These are phyloP conservation scores for Drosophila melanosoma DNA, from an alignment of 2,888 invertebrate species.

Conservation along the genomic window DNA sequence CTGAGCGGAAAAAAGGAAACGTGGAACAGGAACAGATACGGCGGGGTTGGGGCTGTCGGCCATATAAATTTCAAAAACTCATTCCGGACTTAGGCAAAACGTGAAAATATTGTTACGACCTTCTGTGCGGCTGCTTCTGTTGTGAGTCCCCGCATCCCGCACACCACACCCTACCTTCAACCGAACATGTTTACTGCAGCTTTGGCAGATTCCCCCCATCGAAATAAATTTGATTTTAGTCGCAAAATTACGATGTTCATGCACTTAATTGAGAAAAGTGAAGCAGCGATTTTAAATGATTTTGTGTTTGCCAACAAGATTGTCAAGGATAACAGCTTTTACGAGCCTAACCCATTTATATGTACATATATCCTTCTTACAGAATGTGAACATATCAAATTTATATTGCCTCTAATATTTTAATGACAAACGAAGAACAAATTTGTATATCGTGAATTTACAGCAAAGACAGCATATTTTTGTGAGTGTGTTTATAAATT, in stretches of 20 bases:
- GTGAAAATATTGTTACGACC: slow-evolving; percentile 83
- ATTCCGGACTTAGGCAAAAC: slow-evolving; percentile 81
- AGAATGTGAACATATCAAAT: background rate
- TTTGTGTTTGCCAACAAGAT: slow-evolving; percentile 49
- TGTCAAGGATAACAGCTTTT: background rate
- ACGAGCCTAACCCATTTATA: slow-evolving; percentile 7
- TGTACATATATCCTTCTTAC: background rate
- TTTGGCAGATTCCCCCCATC: slow-evolving; percentile 49
- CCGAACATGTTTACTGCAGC: slow-evolving; percentile 16
- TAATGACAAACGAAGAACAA: background rate
- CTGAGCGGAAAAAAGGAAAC: slow-evolving; percentile 14
- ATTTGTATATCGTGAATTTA: background rate
- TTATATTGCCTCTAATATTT: background rate
- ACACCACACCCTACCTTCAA: background rate
- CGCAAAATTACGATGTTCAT: slow-evolving; percentile 69
- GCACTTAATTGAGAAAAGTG: slow-evolving; percentile 74
- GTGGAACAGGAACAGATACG: slow-evolving; percentile 21
- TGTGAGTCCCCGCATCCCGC: background rate
- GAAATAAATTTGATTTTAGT: slow-evolving; percentile 77
- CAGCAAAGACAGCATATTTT: background rate
- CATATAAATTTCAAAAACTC: slow-evolving; percentile 75
- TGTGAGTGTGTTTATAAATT: background rate
- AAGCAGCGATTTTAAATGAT: slow-evolving; percentile 72
- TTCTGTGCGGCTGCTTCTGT: slow-evolving; percentile 36
- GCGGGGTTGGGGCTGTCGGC: slow-evolving; percentile 25